These are phyloP conservation scores for Mus pahari DNA, from an alignment of 2,113 vertebrate species.

Conservation along the genomic window DNA sequence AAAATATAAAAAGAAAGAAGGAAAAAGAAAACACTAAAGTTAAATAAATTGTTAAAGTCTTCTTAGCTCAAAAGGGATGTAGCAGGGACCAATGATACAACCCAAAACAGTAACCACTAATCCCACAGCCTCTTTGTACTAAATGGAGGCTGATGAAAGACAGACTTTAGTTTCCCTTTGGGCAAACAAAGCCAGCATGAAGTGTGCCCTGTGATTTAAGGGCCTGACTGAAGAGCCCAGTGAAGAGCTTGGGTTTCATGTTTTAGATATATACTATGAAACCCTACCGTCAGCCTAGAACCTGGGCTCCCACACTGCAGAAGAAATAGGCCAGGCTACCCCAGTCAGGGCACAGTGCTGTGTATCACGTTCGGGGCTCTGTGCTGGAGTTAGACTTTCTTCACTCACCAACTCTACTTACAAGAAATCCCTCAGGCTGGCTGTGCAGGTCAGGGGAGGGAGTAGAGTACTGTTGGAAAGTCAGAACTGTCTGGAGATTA, in stretches of 20 bases:
- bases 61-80: not conserved
- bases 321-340: too few species aligned
- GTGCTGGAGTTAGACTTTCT: not conserved
- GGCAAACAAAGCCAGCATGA: not conserved
- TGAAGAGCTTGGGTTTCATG: not conserved
- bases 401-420: not conserved
- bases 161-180: not conserved
- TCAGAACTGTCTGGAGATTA: not conserved
- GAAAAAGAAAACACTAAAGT: not conserved
- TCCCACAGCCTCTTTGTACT: not conserved
- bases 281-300: not conserved
- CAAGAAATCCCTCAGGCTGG: not conserved
- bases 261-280: not conserved
- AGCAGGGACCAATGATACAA: not conserved
- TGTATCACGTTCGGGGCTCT: not conserved
- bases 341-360: not conserved
- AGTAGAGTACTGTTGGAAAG: not conserved
- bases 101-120: not conserved
- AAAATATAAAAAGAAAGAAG: too few species aligned
- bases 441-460: not conserved
- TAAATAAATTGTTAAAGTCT: not conserved
- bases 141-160: not conserved
- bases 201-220: not conserved
- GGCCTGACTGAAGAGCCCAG: not conserved
- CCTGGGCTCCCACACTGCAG: not conserved